Conservation (phyloP, 2,113 vertebrate species). For the Hyaena hyaena region DNA sequence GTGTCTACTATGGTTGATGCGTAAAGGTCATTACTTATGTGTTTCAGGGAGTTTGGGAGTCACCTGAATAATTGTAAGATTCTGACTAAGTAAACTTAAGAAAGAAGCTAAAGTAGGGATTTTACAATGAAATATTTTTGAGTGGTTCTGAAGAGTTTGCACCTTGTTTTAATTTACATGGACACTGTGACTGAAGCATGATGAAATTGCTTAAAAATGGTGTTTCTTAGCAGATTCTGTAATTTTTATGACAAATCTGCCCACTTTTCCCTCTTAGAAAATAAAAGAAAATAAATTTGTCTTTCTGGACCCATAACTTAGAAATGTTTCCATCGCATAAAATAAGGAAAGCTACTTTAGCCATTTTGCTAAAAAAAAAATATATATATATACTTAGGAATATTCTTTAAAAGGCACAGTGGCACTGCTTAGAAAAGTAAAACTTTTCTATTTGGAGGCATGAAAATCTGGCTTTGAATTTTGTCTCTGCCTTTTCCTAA, state of each 20-base stretch:
- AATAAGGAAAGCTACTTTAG: background rate
- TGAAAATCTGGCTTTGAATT: background rate
- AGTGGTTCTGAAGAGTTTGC: constrained; percentile 37
- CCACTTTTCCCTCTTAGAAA: background rate
- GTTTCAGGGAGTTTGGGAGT: background rate
- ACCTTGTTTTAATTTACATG: constrained; percentile 10
- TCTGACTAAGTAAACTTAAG: background rate
- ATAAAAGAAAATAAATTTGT: constrained; percentile 34
- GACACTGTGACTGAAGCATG: constrained; percentile 10
- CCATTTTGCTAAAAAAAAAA: constrained; percentile 11
- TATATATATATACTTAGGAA: too few relatives aligned
- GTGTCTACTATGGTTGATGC: background rate
- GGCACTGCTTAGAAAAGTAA: background rate
- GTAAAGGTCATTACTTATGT: background rate
- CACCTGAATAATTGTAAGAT: background rate
- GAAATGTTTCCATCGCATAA: background rate
- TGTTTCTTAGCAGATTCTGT: constrained; percentile 6
- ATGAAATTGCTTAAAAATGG: constrained; percentile 55
- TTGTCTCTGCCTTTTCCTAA: background rate
- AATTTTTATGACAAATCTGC: background rate
- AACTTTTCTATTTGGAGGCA: background rate
- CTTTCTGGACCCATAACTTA: background rate
- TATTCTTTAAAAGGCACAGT: background rate
- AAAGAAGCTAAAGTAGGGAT: background rate
- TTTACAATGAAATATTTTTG: background rate